Evolutionary conservation across 2,113 vertebrate genomes (phyloP).

Genomic region (Vulpes vulpes): DNA sequence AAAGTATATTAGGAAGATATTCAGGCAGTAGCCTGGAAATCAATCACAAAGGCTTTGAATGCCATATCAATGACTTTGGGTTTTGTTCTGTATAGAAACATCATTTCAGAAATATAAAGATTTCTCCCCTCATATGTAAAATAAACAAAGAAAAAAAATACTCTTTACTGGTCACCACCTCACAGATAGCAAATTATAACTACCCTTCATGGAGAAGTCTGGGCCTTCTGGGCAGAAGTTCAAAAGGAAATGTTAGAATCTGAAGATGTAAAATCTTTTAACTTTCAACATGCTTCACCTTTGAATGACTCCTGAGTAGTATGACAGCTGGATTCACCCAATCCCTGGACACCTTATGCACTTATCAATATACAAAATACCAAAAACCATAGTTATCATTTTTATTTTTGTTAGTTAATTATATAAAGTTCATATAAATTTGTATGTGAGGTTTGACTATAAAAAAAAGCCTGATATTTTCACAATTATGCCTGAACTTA

Average conservation of each 20-base stretch:
- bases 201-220: not conserved
- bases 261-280: not conserved
- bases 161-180: not conserved
- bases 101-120: constrained; percentile 7
- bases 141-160: not conserved
- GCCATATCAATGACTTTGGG: not conserved
- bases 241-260: not conserved
- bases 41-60: not conserved
- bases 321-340: not conserved
- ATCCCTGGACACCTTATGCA: not conserved
- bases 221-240: not conserved
- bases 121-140: not conserved
- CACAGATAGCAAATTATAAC: not conserved
- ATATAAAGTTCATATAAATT: not conserved
- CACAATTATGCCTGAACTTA: not conserved
- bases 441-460: not conserved
- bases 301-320: not conserved
- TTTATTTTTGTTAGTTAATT: not conserved
- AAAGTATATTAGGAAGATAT: not conserved
- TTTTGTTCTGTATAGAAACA: not conserved
- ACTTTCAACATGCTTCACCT: not conserved
- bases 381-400: not conserved
- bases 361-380: not conserved
- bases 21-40: not conserved
- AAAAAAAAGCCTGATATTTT: not conserved